Base-by-base conservation (phyloP, 2,113 vertebrate genomes). In the Trachemys scripta region DNA sequence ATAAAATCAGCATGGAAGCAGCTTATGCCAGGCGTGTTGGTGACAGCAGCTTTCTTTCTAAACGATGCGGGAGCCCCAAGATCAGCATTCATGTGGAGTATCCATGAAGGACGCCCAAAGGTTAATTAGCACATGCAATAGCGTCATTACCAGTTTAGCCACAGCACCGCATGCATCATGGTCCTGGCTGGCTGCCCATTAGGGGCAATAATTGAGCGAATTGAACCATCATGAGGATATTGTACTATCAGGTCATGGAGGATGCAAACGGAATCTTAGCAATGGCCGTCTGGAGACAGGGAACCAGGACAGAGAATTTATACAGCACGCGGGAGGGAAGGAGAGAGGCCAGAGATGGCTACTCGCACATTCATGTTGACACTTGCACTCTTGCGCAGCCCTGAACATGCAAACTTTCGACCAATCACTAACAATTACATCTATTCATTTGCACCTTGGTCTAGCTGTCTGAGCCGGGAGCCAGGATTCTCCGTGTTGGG, bases 81-180 rank as follows among this genome's bases (percentile, higher is more conserved):
- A 35, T 80, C 5, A 3, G 49, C 31, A 9, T 79, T 38, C 0
- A 0, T 29, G 69, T 75, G 82, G 51, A 35, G 65, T 14, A 0
- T 10, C 93, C 1, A 6, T 35, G 75, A 95, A 94, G 85, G 92
- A 12, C 14, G 7, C 17, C 65, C 82, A 51, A 65, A 57, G 65
- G 80, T 87, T 59, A 87, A 82, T 65, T 10, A 79, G 2, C 38
- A 31, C 12, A 3, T 31, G 91, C 72, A 47, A 6, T 12, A 75
- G 47, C 31, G 47, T 29, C 10, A 0, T 57, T 49, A 11, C 3
- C 35, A 3, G 85, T 1, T 76, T 6, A 16, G 47, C 79, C 27
- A 4, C 3, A n/a, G 89, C 19, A 35, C n/a, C 62, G 2, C 16
- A 42, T 1, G 8, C 47, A 29, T 59, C 45, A 3, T 24, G 38